These are phyloP conservation scores for Caloenas nicobarica DNA, from an alignment of 2,113 vertebrate genomes.

Conservation along the genomic window DNA sequence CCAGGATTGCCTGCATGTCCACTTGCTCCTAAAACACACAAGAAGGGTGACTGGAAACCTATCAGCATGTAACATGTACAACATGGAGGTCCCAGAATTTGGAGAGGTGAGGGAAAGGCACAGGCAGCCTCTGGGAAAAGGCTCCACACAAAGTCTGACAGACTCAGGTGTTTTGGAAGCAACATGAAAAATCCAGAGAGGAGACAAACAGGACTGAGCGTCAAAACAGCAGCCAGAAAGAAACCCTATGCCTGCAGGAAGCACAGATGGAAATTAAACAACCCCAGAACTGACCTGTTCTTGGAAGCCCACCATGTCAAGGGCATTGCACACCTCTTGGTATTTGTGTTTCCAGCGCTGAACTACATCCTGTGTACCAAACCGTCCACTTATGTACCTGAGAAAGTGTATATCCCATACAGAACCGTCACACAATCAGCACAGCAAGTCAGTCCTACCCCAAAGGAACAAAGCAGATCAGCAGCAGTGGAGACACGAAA, in stretches of 20 bases:
- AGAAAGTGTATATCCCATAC: constrained; percentile 10
- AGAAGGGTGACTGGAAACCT: neutral
- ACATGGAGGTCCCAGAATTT: neutral
- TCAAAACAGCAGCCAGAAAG: neutral
- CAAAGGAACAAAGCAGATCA: neutral
- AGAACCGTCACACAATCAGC: neutral
- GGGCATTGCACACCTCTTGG: constrained; percentile 75
- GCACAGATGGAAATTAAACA: neutral
- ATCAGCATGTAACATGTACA: neutral
- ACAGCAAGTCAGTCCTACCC: neutral
- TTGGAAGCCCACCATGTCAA: constrained; percentile 83
- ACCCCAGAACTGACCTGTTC: constrained; percentile 72
- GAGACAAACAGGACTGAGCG: neutral
- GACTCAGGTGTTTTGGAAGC: neutral
- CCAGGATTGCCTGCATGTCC: constrained; percentile 77
- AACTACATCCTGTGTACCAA: constrained; percentile 54
- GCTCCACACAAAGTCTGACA: neutral
- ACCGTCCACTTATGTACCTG: constrained; percentile 75
- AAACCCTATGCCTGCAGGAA: neutral
- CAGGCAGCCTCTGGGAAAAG: neutral
- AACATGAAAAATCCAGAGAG: neutral
- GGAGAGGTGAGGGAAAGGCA: neutral
- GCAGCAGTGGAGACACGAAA: neutral
- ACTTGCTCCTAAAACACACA: constrained; percentile 75
- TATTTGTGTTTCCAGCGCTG: constrained; percentile 73